Conservation (phyloP, 2,888 invertebrate species). For the Muschampia plurimacula region DNA sequence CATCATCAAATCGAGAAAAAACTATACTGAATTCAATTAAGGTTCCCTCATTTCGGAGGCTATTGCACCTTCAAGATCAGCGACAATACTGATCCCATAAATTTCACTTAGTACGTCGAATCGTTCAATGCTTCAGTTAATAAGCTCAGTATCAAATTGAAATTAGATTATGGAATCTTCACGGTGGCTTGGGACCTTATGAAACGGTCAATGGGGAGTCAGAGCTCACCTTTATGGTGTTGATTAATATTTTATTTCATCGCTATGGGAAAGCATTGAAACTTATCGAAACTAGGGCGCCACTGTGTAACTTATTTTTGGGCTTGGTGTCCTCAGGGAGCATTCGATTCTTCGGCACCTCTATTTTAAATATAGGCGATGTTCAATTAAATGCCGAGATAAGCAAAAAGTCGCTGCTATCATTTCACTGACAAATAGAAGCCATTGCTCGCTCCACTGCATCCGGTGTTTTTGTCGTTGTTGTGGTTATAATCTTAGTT, state of each 20-base stretch:
- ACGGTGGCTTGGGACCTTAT: conserved; percentile 74
- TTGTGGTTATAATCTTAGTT: conserved; percentile 57
- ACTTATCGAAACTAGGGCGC: conserved; percentile 53
- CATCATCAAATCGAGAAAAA: conserved; percentile 61
- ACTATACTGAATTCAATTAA: conserved; percentile 78
- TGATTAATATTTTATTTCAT: conserved; percentile 76
- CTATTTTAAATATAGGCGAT: conserved; percentile 42
- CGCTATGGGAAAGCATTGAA: conserved; percentile 67
- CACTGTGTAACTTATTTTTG: conserved; percentile 46
- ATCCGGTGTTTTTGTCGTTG: conserved; percentile 57
- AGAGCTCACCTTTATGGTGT: conserved; percentile 63
- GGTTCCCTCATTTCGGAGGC: conserved; percentile 69
- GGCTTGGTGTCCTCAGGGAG: conserved; percentile 41
- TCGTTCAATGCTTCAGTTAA: conserved; percentile 69
- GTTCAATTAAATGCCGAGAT: conserved; percentile 65
- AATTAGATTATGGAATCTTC: conserved; percentile 81
- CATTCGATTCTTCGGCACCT: conserved; percentile 32
- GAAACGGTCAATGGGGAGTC: conserved; percentile 81
- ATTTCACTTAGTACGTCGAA: conserved; percentile 72
- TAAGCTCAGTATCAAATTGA: conserved; percentile 75
- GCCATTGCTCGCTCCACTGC: conserved; percentile 67
- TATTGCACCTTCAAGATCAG: conserved; percentile 66
- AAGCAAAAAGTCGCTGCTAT: conserved; percentile 67
- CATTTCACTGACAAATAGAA: conserved; percentile 62
- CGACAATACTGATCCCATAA: conserved; percentile 72